Evolutionary conservation across 1,140 invertebrate species (phyloP), one percentile per base, ranked within the genome.

Genomic region (Holcopasites calliopsidis): DNA sequence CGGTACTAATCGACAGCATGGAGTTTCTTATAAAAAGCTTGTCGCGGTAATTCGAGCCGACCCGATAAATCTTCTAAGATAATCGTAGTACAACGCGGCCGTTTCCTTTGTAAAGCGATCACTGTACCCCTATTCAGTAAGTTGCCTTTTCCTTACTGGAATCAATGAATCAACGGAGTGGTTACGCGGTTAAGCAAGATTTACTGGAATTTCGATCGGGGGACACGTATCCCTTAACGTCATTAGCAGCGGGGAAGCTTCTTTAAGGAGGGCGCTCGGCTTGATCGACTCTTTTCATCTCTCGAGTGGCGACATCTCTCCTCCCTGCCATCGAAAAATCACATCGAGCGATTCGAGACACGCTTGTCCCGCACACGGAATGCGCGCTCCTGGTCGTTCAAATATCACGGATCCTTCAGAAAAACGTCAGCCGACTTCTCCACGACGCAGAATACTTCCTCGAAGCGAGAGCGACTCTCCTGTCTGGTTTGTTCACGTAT

Each of bases 171-270:
- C 52, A 68, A 50, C 21, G 7, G 50, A 38, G 47, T 18, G 61
- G 61, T 47, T 55, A 71, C n/a, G 35, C 58, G 52, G 31, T 74
- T 60, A 50, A 31, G 47, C 40, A 49, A 82, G 80, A 81, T 82
- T 82, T 82, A 82, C 50, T 62, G 72, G 79, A 61, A 64, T 61
- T 77, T 74, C 64, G 64, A 73, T 38, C 31, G 31, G 38, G 74
- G 66, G 75, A 82, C 61, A 69, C 70, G 57, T 64, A 80, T 77
- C 74, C 80, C 68, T 82, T 82, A 82, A 81, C 70, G 69, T 82
- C 69, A 82, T 82, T 82, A 82, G 75, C 79, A 73, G 69, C 60
- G 72, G 47, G 75, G 69, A 40, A 42, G 21, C 74, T 77, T 62
- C 73, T 77, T 35, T n/a, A 62, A 28, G 54, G 50, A n/a, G n/a